Conservation (phyloP, 2,797 vertebrate genomes). For the Kryptolebias ocellatus region DNA sequence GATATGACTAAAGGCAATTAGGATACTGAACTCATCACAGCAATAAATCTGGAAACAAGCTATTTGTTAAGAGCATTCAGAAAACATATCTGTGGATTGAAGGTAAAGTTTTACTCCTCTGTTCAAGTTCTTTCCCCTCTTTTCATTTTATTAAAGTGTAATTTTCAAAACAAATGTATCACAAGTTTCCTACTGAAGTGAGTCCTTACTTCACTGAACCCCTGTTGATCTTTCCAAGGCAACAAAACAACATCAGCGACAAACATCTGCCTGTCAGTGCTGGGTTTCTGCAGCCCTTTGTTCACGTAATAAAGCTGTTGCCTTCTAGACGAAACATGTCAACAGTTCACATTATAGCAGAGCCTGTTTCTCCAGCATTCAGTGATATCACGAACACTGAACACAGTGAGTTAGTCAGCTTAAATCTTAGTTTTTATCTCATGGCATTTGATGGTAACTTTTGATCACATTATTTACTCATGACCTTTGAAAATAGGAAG, state of each 20-base stretch:
- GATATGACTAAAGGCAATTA: neutral
- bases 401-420: conserved; percentile 1
- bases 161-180: conserved; percentile 15
- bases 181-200: conserved; percentile 14
- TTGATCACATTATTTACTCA: conserved; percentile 19
- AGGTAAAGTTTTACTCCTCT: conserved; percentile 3
- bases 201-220: conserved; percentile 10
- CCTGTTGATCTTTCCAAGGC: conserved; percentile 24
- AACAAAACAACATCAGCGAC: conserved; percentile 8
- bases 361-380: conserved; percentile 5
- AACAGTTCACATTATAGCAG: conserved; percentile 4
- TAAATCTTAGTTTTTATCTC: conserved; percentile 15
- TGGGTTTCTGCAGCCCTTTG: conserved; percentile 11
- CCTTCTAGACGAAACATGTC: conserved; percentile 8
- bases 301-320: conserved; percentile 10
- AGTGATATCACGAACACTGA: neutral
- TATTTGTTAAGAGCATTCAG: no score
- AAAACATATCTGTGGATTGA: neutral
- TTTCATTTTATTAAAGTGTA: conserved; percentile 1
- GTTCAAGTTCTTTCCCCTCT: neutral
- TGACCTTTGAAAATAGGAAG: conserved; percentile 20
- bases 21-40: neutral
- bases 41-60: neutral
- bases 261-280: conserved; percentile 26
- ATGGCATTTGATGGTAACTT: conserved; percentile 2